Percentiles rank a stretch among this genome's conserved stretches.
Evolutionary conservation across 2,113 vertebrate species (phyloP).

Genomic region (Grallaria varia): DNA sequence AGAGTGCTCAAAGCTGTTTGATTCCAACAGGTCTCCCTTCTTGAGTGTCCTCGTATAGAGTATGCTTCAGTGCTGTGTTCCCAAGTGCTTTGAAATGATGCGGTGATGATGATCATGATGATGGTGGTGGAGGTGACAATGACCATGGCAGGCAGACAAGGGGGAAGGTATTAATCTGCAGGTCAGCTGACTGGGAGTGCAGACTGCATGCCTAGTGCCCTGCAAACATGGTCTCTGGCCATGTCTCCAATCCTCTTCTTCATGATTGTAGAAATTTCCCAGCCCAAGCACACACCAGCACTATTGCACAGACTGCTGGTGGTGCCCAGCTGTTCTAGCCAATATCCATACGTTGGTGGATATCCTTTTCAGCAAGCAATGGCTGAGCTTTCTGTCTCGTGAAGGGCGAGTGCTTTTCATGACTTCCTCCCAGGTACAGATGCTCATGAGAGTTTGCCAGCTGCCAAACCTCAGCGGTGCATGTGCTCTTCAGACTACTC

Average conservation of each 20-base stretch:
- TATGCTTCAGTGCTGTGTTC: neutral
- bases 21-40: neutral
- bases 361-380: neutral
- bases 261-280: neutral
- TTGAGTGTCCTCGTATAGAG: rapidly evolving
- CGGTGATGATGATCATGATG: neutral
- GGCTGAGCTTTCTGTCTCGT: neutral
- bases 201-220: rapidly evolving
- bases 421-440: neutral
- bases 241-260: neutral
- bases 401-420: neutral
- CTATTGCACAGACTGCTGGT: neutral
- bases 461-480: neutral
- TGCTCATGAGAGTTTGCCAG: neutral
- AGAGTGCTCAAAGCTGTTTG: rapidly evolving
- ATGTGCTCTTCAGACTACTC: neutral
- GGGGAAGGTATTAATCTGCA: neutral
- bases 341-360: neutral
- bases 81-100: neutral
- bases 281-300: neutral
- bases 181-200: neutral
- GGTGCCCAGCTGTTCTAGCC: neutral
- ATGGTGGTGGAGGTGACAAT: neutral
- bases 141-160: neutral
- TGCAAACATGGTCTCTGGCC: neutral